Percentiles rank a stretch among this genome's conserved stretches.
phyloP scores from a whole-genome alignment of 2,797 vertebrate species.

The Urocyon cinereoargenteus region DNA sequence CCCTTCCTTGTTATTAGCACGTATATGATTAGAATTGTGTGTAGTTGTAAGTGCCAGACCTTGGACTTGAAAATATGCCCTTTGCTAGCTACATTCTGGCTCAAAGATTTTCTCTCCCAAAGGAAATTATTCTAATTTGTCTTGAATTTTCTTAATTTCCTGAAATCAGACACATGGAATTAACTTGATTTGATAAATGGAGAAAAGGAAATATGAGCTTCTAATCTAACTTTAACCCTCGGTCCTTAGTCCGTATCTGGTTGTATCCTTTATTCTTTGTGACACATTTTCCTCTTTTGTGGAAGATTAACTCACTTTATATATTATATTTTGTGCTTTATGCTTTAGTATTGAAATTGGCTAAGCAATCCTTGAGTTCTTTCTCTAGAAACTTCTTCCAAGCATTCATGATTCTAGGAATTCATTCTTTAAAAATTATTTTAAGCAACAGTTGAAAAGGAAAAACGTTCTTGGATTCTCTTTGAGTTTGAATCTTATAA shows the following conservation, averaged over 20 bases:
- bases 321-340: background rate
- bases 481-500: background rate
- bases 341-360: background rate
- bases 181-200: background rate
- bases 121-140: constrained; percentile 48
- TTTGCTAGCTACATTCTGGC: background rate
- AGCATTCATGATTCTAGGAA: constrained; percentile 18
- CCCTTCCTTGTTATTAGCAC: constrained; percentile 41
- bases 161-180: background rate
- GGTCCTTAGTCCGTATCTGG: background rate
- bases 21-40: background rate
- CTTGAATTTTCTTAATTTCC: constrained; percentile 44
- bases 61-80: background rate
- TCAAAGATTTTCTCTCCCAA: background rate
- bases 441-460: background rate
- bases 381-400: constrained; percentile 11
- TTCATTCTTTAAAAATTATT: background rate
- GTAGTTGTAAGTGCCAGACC: background rate
- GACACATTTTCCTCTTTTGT: background rate
- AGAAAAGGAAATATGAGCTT: constrained; percentile 7
- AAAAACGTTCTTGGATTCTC: background rate
- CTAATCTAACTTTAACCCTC: background rate
- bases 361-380: background rate
- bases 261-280: background rate
- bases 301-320: background rate